Evolutionary conservation across 2,113 vertebrate species (phyloP).

Genomic region (Pelmatolapia mariae): DNA sequence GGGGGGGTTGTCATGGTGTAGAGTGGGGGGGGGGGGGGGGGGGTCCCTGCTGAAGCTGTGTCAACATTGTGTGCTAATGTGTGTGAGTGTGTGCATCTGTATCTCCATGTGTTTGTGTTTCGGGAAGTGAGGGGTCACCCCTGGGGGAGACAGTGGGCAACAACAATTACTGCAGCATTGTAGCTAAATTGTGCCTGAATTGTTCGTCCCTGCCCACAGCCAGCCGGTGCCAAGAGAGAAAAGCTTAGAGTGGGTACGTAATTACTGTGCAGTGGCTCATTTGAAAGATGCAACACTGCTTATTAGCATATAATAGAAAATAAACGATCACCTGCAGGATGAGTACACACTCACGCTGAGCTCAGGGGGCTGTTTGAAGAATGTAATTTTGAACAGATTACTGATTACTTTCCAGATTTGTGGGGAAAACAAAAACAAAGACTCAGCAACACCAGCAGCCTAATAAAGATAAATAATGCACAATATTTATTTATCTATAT

Average conservation of each 20-base stretch:
- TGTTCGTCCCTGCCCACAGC: slow-evolving; percentile 64
- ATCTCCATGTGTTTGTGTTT: slow-evolving; percentile 68
- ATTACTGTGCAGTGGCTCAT: slow-evolving; percentile 41
- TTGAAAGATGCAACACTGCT: slow-evolving; percentile 47
- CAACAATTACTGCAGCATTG: slow-evolving; percentile 72
- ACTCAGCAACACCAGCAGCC: not conserved
- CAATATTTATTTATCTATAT: not conserved
- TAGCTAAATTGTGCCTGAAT: slow-evolving; percentile 69
- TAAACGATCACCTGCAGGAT: slow-evolving; percentile 46
- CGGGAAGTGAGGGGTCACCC: slow-evolving; percentile 63
- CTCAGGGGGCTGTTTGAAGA: slow-evolving; percentile 6
- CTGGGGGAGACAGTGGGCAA: slow-evolving; percentile 67
- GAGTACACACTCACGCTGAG: not conserved
- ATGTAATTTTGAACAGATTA: not conserved
- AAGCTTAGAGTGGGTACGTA: slow-evolving; percentile 27
- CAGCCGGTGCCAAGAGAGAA: slow-evolving; percentile 44
- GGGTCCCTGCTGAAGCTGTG: slow-evolving; percentile 74
- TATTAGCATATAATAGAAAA: slow-evolving; percentile 50
- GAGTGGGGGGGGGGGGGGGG: not conserved
- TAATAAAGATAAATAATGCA: not conserved
- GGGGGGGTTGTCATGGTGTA: slow-evolving; percentile 10
- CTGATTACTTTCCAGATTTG: not conserved
- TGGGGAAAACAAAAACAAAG: not conserved
- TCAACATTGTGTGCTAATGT: slow-evolving; percentile 73
- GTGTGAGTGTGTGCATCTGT: slow-evolving; percentile 65